These are phyloP conservation scores for Oncorhynchus kisutch DNA, from an alignment of 2,113 vertebrate genomes.

Conservation along the genomic window DNA sequence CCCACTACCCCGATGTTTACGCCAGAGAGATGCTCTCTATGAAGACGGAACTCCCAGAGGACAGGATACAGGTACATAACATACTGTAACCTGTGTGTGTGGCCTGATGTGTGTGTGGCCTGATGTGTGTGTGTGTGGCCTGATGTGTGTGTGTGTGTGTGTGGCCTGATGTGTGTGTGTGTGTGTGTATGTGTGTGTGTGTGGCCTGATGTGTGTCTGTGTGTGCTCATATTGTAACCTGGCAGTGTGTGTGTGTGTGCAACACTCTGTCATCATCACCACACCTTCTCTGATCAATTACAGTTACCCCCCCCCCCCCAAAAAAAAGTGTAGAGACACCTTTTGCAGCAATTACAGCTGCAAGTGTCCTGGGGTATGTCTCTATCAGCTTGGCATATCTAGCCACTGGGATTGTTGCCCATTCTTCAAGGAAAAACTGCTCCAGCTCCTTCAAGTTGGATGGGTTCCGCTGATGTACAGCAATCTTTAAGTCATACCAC, in stretches of 20 bases:
- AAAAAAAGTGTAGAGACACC: no score
- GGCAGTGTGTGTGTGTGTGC: no score
- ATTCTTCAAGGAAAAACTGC: no score
- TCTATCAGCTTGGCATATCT: no score
- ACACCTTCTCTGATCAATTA: constrained; percentile 70
- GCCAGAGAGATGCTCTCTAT: constrained; percentile 97
- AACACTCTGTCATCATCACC: no score
- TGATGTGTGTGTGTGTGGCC: not conserved
- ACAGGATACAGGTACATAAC: constrained; percentile 92
- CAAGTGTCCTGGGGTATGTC: no score
- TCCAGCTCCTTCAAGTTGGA: no score
- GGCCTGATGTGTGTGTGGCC: not conserved
- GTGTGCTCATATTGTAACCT: not conserved
- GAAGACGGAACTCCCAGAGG: constrained; percentile 97
- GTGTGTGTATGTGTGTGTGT: not conserved
- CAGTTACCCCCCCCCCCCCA: no score
- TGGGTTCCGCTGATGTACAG: no score
- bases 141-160: not conserved
- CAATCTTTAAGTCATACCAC: no score
- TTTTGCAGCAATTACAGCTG: no score
- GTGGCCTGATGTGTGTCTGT: not conserved
- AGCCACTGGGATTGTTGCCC: no score
- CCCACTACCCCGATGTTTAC: constrained; percentile 97
- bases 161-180: not conserved
- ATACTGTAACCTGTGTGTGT: not conserved